phyloP scores from a whole-genome alignment of 1,140 invertebrate genomes.

The Diuraphis noxia region DNA sequence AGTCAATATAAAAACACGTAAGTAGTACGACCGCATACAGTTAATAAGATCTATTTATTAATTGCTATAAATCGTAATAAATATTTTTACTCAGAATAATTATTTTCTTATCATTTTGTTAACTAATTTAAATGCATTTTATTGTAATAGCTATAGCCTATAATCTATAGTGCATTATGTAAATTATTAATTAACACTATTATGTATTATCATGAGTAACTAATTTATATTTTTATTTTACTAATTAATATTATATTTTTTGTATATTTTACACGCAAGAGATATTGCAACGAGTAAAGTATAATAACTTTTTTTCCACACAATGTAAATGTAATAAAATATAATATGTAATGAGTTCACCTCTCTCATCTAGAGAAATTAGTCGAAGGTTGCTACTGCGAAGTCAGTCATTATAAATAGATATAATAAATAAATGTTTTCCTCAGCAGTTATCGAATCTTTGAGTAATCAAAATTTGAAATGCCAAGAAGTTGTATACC shows the following conservation, averaged over 20 bases:
- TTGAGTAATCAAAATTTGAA: slow-evolving; percentile 28
- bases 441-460: background rate
- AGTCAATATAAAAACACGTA: background rate
- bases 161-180: too few relatives aligned
- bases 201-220: background rate
- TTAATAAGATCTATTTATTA: background rate
- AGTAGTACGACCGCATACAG: background rate
- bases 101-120: too few relatives aligned
- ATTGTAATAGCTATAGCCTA: too few relatives aligned
- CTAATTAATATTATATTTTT: background rate
- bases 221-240: background rate
- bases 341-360: background rate
- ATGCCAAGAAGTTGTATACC: slow-evolving; percentile 12
- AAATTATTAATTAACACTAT: too few relatives aligned
- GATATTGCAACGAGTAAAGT: background rate
- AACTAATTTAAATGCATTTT: background rate
- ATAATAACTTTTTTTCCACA: background rate
- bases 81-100: background rate
- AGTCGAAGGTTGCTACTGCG: background rate
- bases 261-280: background rate
- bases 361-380: background rate
- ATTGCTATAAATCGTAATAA: background rate
- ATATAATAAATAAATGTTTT: background rate
- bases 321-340: background rate
- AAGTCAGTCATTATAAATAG: background rate